Base-by-base conservation (phyloP, 2,797 vertebrate species). In the Margarornis squamiger region DNA sequence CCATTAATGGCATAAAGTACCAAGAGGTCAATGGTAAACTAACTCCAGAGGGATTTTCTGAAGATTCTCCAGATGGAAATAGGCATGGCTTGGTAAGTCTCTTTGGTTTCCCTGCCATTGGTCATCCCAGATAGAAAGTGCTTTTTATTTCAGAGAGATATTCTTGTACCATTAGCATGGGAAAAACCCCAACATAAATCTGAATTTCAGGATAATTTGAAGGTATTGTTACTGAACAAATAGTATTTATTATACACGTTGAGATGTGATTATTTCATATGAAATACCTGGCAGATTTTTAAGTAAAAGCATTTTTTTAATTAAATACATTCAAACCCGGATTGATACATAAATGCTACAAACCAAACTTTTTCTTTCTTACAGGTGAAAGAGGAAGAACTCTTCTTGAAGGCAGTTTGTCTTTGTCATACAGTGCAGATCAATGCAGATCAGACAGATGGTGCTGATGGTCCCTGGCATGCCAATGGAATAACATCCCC, bases 401-500 rank as follows among this genome's bases (percentile, higher is more conserved):
- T 99, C 62, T 99, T 99, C 97, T 98, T 99, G 97, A 99, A 99
- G 97, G 99, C 99, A 38, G 99, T 99, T 82, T 99, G 99, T 26
- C 98, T 99, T 83, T 99, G 99, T 97, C 99, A 99, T 95, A 99
- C 99, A 10, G 99, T 99, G 81, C 99, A 99, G 97, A 99, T 99
- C 97, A 99, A 98, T 97, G 98, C 97, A 41, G 99, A 99, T 90
- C 98, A 98, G 83, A 96, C 98, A 14, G 99, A 99, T 84, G 97
- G 98, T 78, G 98, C 96, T 19, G 98, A 99, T 92, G 98, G 98
- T 2, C 98, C 98, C 79, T 98, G 98, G 83, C 98, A 98, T 3
- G 95, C 98, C 54, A 99, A 98, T 38, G 98, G 99, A 46, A 97
- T 98, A 72, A 96, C 98, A 2, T 68, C 95, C 67, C 97, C 98